Evolutionary conservation across 2,113 vertebrate genomes (phyloP).

Genomic region (Scolopax mira): DNA sequence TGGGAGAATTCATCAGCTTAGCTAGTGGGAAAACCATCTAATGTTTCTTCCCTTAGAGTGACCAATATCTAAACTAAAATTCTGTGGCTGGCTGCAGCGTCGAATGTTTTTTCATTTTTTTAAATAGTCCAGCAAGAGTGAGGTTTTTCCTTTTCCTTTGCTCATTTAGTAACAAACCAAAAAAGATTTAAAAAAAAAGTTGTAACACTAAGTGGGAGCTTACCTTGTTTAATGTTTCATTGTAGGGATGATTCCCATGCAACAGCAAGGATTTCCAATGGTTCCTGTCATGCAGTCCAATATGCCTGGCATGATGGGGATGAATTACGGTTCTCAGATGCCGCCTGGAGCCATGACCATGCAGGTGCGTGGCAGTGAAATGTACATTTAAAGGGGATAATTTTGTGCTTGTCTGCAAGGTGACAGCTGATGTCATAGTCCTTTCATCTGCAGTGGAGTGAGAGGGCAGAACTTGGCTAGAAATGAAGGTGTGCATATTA

Average conservation of each 20-base stretch:
- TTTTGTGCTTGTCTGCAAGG: not conserved
- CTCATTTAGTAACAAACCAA: not conserved
- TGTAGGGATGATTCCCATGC: constrained; percentile 89
- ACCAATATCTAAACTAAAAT: not conserved
- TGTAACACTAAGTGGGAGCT: not conserved
- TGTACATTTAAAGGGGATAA: not conserved
- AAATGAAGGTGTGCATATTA: not conserved
- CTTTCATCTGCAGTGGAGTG: not conserved
- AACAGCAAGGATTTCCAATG: constrained; percentile 90
- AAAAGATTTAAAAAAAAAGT: not conserved
- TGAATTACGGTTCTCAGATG: constrained; percentile 93
- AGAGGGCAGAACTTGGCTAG: not conserved
- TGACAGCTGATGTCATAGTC: not conserved
- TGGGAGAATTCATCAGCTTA: not conserved
- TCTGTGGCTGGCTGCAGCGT: not conserved
- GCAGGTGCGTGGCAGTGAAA: constrained; percentile 78
- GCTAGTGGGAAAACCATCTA: not conserved
- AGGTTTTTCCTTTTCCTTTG: not conserved
- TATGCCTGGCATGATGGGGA: constrained; percentile 95
- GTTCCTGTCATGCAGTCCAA: constrained; percentile 94
- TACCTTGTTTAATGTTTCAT: not conserved
- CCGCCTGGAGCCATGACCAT: constrained; percentile 87
- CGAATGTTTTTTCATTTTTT: not conserved
- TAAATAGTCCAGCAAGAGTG: not conserved
- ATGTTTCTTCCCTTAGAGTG: not conserved